Base-by-base conservation (phyloP, 2,797 vertebrate genomes). In the Neosalanx taihuensis region DNA sequence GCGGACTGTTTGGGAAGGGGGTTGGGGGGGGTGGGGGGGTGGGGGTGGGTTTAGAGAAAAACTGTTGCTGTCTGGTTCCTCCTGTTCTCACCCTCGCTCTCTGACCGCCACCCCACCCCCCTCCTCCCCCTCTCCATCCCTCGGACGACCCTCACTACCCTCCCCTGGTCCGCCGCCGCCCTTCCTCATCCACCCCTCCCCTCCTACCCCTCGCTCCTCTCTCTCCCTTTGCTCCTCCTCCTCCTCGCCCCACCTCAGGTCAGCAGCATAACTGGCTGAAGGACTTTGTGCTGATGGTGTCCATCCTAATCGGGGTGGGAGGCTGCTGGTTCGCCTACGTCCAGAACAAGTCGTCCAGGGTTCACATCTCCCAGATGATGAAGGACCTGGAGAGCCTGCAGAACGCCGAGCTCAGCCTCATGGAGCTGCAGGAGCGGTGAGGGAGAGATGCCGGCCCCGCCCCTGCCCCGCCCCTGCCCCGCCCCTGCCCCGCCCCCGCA, bases 241-340 rank as follows among this genome's bases (percentile, higher is more conserved):
- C 26, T 26, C 18, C 35, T 18, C 33, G 57, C 4, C 6, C 3
- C 26, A 3, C 70, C 62, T 37, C 80, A 94, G 92, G 92, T 75
- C 90, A 85, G 17, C 95, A 95, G 79, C 97, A 99, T 80, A 98
- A 98, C 89, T 98, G 96, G 97, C 93, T 97, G 93, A 99, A 99
- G 81, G 97, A 99, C 91, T 98, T 99, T 74, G 81, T 98, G 77
- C 92, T 99, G 79, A 96, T 95, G 80, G 86, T 99, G 83, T 99
- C 97, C 85, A 99, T 99, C 79, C 94, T 99, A 83, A 98, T 99
- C 60, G 97, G 97, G 0, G 93, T 99, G 49, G 97, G 97, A 3
- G 97, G 97, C 80, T 99, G 97, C 92, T 99, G 97, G 97, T 99
- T 99, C 85, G 97, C 97, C 13, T 99, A 98, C 49, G 93, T 96